phyloP scores from a whole-genome alignment of 2,113 vertebrate genomes.

The Oplegnathus fasciatus region DNA sequence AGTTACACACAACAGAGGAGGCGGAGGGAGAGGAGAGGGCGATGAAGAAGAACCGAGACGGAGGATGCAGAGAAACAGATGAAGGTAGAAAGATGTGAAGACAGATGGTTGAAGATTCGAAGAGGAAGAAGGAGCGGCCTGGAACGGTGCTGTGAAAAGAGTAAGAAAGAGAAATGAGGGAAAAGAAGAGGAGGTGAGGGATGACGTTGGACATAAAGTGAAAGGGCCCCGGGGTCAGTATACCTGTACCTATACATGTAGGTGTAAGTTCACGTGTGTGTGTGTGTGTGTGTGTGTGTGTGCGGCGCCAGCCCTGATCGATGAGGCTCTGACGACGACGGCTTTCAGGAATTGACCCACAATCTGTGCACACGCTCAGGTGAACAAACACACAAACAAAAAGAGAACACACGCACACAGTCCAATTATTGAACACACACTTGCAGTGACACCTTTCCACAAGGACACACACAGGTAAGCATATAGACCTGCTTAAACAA shows the following conservation, averaged over 20 bases:
- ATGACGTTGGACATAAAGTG: slow-evolving; percentile 3
- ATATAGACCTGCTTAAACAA: slow-evolving; percentile 46
- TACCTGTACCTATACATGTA: background rate
- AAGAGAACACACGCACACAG: background rate
- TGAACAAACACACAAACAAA: slow-evolving; percentile 62
- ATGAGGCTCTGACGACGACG: slow-evolving; percentile 43
- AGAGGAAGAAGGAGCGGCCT: background rate
- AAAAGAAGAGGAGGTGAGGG: background rate
- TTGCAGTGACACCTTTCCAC: slow-evolving; percentile 39
- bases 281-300: slow-evolving; percentile 3
- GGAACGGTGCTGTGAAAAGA: background rate
- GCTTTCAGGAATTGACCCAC: slow-evolving; percentile 60
- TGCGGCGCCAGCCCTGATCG: slow-evolving; percentile 54
- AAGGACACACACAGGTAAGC: slow-evolving; percentile 61
- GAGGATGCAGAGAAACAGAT: slow-evolving; percentile 1
- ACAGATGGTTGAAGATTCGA: slow-evolving; percentile 12
- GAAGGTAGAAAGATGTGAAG: slow-evolving; percentile 5
- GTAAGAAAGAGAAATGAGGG: background rate
- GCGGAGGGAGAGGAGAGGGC: slow-evolving; percentile 1
- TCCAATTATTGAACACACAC: slow-evolving; percentile 51
- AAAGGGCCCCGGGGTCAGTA: background rate
- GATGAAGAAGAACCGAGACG: slow-evolving; percentile 5
- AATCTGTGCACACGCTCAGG: slow-evolving; percentile 34
- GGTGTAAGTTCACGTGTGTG: background rate
- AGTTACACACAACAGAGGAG: slow-evolving; percentile 65